Evolutionary conservation across 2,797 vertebrate genomes (phyloP).

Genomic region (Melanogrammus aeglefinus): DNA sequence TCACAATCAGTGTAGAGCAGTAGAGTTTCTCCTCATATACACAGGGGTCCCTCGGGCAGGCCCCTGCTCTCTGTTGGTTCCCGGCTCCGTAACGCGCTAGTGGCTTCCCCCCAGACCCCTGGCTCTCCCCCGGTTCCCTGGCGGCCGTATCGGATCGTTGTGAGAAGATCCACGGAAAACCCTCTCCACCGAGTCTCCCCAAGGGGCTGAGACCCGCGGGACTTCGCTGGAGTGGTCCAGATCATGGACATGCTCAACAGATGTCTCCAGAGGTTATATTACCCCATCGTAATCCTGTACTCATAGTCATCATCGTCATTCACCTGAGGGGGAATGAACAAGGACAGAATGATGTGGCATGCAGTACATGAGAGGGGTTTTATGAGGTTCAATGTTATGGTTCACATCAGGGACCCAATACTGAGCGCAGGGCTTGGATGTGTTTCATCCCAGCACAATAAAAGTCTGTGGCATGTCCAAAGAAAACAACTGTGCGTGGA

Average conservation of each 20-base stretch:
- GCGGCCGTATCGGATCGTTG: constrained; percentile 52
- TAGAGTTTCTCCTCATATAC: constrained; percentile 63
- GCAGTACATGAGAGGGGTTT: no score
- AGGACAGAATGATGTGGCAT: no score
- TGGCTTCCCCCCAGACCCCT: constrained; percentile 50
- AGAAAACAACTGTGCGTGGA: no score
- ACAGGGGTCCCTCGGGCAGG: constrained; percentile 39
- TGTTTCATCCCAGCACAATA: no score
- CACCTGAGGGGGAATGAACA: no score
- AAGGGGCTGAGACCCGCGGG: constrained; percentile 23
- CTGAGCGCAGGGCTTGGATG: no score
- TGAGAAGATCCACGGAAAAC: constrained; percentile 44
- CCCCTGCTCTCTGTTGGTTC: constrained; percentile 45
- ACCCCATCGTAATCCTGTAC: no score
- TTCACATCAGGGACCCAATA: no score
- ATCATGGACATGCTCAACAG: neutral
- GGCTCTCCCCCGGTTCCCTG: constrained; percentile 54
- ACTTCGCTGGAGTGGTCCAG: neutral
- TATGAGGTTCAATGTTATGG: no score
- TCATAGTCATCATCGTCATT: no score
- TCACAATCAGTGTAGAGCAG: constrained; percentile 46
- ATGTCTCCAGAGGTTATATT: neutral
- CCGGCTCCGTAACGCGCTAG: constrained; percentile 57
- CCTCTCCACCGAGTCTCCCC: constrained; percentile 22
- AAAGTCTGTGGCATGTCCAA: no score